Conservation (phyloP, 2,113 vertebrate species). For the Myanophis thanlyinensis region DNA sequence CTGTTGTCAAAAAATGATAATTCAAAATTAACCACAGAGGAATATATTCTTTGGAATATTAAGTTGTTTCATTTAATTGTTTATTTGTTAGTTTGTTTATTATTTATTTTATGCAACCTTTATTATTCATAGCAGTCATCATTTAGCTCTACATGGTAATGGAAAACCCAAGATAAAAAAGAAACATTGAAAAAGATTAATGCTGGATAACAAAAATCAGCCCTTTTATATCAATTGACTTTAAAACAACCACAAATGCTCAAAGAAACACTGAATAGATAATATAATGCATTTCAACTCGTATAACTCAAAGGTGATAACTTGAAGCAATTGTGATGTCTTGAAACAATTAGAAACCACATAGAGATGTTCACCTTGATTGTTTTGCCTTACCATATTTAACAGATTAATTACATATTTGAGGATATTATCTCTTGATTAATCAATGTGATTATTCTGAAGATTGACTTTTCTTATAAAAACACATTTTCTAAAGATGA, state of each 20-base stretch:
- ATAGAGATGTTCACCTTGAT: not conserved
- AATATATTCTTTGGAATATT: not conserved
- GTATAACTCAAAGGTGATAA: not conserved
- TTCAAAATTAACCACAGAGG: not conserved
- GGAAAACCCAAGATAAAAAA: not conserved
- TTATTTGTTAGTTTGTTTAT: too few species aligned
- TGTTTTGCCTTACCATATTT: not conserved
- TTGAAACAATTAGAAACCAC: not conserved
- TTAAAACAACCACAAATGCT: not conserved
- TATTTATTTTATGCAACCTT: not conserved
- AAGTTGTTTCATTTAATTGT: not conserved
- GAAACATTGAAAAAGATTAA: not conserved
- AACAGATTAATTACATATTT: slow-evolving; percentile 7
- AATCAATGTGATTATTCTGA: slow-evolving; percentile 15
- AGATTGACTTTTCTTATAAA: not conserved
- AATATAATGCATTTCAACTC: not conserved
- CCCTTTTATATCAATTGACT: not conserved
- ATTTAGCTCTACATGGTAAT: not conserved
- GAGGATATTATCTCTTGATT: slow-evolving; percentile 3
- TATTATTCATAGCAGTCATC: not conserved
- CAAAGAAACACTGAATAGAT: not conserved
- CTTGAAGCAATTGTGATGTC: not conserved
- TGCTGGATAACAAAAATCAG: not conserved
- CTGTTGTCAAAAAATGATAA: not conserved
- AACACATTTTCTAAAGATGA: not conserved